These are phyloP conservation scores for Ceratosolen solmsi DNA, from an alignment of 1,140 invertebrate species.

Conservation along the genomic window DNA sequence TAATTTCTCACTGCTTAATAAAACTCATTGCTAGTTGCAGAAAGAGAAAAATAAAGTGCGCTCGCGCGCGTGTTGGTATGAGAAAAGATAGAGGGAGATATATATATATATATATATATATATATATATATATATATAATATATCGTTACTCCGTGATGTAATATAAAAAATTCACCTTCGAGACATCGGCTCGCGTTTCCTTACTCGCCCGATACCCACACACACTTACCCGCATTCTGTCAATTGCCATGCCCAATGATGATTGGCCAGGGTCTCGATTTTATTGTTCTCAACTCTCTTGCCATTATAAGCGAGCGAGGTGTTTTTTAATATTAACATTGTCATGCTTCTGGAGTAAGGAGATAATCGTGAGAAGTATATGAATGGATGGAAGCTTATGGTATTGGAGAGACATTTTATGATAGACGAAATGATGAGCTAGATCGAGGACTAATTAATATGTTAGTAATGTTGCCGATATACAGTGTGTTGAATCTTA, in stretches of 20 bases:
- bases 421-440: not conserved
- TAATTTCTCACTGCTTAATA: slow-evolving; percentile 7
- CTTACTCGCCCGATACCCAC: not conserved
- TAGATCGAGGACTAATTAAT: not conserved
- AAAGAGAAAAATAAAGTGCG: not conserved
- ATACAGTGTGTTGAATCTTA: not conserved
- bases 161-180: not conserved
- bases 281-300: not conserved
- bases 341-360: slow-evolving; percentile 8
- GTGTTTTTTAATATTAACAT: slow-evolving; percentile 5
- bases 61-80: no score
- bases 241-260: not conserved
- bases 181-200: not conserved
- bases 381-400: not conserved
- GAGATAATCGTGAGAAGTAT: slow-evolving; percentile 13
- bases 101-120: no score
- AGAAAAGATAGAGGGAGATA: no score
- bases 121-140: no score
- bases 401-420: not conserved
- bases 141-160: not conserved
- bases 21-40: not conserved
- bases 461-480: not conserved
- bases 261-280: not conserved
- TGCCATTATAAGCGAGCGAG: not conserved
- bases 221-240: not conserved